Conservation (phyloP, 2,888 invertebrate genomes). For the Zhuqinia jingwanae region DNA sequence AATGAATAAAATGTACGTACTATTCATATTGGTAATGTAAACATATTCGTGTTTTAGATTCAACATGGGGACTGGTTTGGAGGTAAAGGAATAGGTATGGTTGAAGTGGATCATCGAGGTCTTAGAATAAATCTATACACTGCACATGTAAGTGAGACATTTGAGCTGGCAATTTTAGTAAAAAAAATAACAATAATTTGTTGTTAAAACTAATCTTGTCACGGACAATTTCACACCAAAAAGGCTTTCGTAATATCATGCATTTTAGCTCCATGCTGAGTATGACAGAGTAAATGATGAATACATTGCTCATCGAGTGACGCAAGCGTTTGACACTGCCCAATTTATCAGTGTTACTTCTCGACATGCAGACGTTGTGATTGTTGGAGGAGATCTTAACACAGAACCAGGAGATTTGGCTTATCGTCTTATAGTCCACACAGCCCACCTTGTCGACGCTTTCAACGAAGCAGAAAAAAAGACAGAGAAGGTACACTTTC, state of each 20-base stretch:
- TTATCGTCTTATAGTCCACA: slow-evolving; percentile 84
- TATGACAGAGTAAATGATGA: slow-evolving; percentile 90
- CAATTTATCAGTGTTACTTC: slow-evolving; percentile 95
- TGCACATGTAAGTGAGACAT: slow-evolving; percentile 89
- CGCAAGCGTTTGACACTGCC: slow-evolving; percentile 96
- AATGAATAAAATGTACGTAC: no score
- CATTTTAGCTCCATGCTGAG: slow-evolving; percentile 93
- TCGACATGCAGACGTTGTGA: slow-evolving; percentile 88
- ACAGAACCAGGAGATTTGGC: slow-evolving; percentile 93
- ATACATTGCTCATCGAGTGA: slow-evolving; percentile 94
- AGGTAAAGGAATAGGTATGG: slow-evolving; percentile 95
- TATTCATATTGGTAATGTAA: no score
- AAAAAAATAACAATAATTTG: neutral
- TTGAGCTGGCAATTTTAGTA: neutral
- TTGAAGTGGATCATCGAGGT: slow-evolving; percentile 87
- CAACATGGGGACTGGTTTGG: slow-evolving; percentile 99
- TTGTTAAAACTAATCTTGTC: slow-evolving; percentile 69
- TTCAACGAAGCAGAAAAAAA: slow-evolving; percentile 72
- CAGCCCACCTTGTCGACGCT: slow-evolving; percentile 79
- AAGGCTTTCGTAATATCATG: no score
- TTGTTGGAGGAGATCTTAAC: slow-evolving; percentile 97
- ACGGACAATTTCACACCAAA: no score
- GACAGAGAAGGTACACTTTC: slow-evolving; percentile 28
- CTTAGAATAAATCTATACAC: slow-evolving; percentile 92
- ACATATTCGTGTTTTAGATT: slow-evolving; percentile 81